Base-by-base conservation (phyloP, 2,888 invertebrate genomes). In the Tetanocera ferruginea region DNA sequence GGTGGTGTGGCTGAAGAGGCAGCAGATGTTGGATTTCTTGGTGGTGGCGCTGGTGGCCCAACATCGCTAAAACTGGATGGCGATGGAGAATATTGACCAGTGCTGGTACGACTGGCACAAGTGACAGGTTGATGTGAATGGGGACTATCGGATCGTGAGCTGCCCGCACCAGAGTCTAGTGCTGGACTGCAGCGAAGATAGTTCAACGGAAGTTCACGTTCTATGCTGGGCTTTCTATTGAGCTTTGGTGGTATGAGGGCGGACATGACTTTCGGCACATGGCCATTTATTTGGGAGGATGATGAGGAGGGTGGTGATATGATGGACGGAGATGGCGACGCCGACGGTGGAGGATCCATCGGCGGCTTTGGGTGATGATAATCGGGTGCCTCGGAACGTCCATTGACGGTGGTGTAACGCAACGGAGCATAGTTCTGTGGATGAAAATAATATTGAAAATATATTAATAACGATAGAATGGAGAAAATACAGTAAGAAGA, bases 111-210 rank as follows among this genome's bases (percentile, higher is more conserved):
- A 82, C 91, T 91, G 83, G 91, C 91, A 82, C 88, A 87, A 73
- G 88, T 87, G 72, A 95, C 91, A 84, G 94, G 94, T 83, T 94
- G 94, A 86, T 95, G 92, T 66, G 91, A 91, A 82, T 96, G 93
- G 19, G 96, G 97, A 88, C 96, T 96, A 87, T 97, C 97, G 6
- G 97, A 97, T 76, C 97, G 92, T 64, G 96, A 96, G 87, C 96
- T 96, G 70, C 96, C 96, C 17, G 96, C 96, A 23, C 96, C 96
- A 76, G 95, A 96, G 87, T 96, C 96, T 79, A 96, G 91, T 25
- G 96, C 96, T 9, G 97, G 97, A 88, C 96, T 96, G 72, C 95
- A 95, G 80, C 96, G 93, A 83, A 94, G 93, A 83, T 88, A 89
- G 80, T 88, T 86, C 28, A 86, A 80, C 82, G 92, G 93, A 78